Evolutionary conservation across 2,888 invertebrate genomes (phyloP), one percentile per base, ranked within the genome.

Genomic region (Vannuccia rotundouncinata): DNA sequence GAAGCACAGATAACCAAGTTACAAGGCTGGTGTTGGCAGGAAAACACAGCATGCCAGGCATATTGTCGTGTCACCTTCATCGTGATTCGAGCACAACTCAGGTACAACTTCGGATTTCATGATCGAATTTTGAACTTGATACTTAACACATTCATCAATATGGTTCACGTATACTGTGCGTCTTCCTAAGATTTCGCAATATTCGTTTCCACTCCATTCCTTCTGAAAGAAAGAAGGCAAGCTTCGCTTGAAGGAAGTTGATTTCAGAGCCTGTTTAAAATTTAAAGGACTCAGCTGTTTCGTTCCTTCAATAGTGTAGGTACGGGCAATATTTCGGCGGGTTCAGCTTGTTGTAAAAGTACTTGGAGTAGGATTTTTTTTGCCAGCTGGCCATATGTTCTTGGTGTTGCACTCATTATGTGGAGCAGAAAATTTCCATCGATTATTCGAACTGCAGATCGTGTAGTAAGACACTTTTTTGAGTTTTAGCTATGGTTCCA

Each of bases 11-110:
- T 66, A 66, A 66, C 66, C 66, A 66, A 66, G 66, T 66, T 66
- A 66, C 66, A 27, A 66, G 66, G 66, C 66, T 66, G 66, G 66
- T 66, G 66, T 66, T 66, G 66, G 66, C 66, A 66, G 66, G 66
- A 66, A 66, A 66, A 66, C 66, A 66, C 66, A 66, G 66, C 66
- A 66, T 66, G 66, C n/a, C 66, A 66, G 66, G 66, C 66, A 66
- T 66, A 66, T 66, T 66, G 13, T 66, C 66, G 66, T 66, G 66
- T 66, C 66, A 66, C 66, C 66, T 66, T 66, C 66, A 66, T 66
- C 66, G 66, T 66, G 66, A 66, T 66, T 66, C 66, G 66, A 66
- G 66, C 66, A 66, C 66, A 66, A 66, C 66, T 66, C 66, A 66
- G 66, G 66, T 66, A 66, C 66, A 66, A 66, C 66, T 66, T 66